Percentiles rank a stretch among this genome's conserved stretches.
These are phyloP conservation scores for Paracanthobrama guichenoti DNA, from an alignment of 2,113 vertebrate species.

Conservation along the genomic window DNA sequence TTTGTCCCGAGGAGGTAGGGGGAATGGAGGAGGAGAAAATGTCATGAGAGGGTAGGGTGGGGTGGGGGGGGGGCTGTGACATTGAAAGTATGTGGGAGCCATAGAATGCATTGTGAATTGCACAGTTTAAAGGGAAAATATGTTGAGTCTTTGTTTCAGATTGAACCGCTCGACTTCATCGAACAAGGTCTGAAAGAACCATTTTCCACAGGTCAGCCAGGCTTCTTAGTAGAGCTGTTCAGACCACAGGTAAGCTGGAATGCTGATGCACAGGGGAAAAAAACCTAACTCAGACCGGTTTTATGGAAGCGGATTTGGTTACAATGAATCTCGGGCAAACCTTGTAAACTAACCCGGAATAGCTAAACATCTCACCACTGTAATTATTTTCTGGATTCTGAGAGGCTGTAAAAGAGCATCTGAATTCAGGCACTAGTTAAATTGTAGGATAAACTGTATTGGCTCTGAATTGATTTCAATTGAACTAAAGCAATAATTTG, in stretches of 20 bases:
- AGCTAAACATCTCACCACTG: conserved; percentile 40
- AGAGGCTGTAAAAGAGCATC: conserved; percentile 49
- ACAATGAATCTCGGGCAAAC: conserved; percentile 44
- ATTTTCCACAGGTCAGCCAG: conserved; percentile 34
- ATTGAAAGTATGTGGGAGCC: conserved; percentile 69
- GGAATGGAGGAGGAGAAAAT: conserved; percentile 50
- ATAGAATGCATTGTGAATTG: conserved; percentile 63
- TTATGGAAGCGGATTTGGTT: conserved; percentile 50
- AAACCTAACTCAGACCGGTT: conserved; percentile 8
- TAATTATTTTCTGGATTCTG: conserved; percentile 53
- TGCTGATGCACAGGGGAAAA: conserved; percentile 27
- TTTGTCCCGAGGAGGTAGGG: conserved; percentile 56
- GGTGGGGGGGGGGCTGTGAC: conserved; percentile 50
- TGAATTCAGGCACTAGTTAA: conserved; percentile 22
- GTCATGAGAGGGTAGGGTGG: conserved; percentile 31
- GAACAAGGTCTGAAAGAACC: conserved; percentile 41
- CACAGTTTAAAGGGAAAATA: conserved; percentile 59
- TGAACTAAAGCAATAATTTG: background rate
- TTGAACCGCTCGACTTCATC: conserved; percentile 56
- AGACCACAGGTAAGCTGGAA: conserved; percentile 48
- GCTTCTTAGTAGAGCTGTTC: conserved; percentile 7
- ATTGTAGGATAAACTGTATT: conserved; percentile 27
- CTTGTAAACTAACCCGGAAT: conserved; percentile 50
- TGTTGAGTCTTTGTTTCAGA: conserved; percentile 59
- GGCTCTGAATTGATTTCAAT: conserved; percentile 22